A percentile compares a stretch with the other conserved stretches of the same genome.
These are phyloP conservation scores for Gavia stellata DNA, from an alignment of 2,113 vertebrate genomes.

Conservation along the genomic window DNA sequence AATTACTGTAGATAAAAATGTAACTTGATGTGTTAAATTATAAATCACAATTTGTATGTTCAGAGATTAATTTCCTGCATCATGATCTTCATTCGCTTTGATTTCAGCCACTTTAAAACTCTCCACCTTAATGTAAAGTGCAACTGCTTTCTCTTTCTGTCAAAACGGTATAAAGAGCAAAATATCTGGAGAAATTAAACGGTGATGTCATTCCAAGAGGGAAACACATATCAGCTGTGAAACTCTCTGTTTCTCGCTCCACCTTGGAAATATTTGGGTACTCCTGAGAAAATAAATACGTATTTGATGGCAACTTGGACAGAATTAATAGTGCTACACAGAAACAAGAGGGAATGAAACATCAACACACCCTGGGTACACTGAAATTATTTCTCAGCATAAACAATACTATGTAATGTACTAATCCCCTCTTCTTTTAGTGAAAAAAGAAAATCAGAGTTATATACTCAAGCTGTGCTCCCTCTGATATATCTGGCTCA, in stretches of 20 bases:
- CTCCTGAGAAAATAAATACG: slow-evolving; percentile 70
- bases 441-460: not conserved
- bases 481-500: not conserved
- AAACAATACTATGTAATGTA: slow-evolving; percentile 16
- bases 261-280: slow-evolving; percentile 70
- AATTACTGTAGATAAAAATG: not conserved
- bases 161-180: slow-evolving; percentile 45
- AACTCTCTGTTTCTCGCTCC: slow-evolving; percentile 63
- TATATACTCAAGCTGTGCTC: not conserved
- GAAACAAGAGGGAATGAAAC: slow-evolving; percentile 35
- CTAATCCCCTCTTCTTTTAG: not conserved
- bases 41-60: not conserved
- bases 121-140: not conserved
- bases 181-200: slow-evolving; percentile 69
- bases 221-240: slow-evolving; percentile 64
- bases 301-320: slow-evolving; percentile 61
- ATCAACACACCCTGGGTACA: slow-evolving; percentile 53
- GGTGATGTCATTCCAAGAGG: slow-evolving; percentile 72
- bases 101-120: not conserved
- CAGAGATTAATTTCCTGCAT: not conserved
- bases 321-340: slow-evolving; percentile 17
- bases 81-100: not conserved
- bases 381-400: slow-evolving; percentile 48
- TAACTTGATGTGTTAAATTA: not conserved
- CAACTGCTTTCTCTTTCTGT: not conserved